Percentiles rank a stretch among this genome's conserved stretches.
Conservation (phyloP, 2,113 vertebrate species). For the Oceanodroma tethys region DNA sequence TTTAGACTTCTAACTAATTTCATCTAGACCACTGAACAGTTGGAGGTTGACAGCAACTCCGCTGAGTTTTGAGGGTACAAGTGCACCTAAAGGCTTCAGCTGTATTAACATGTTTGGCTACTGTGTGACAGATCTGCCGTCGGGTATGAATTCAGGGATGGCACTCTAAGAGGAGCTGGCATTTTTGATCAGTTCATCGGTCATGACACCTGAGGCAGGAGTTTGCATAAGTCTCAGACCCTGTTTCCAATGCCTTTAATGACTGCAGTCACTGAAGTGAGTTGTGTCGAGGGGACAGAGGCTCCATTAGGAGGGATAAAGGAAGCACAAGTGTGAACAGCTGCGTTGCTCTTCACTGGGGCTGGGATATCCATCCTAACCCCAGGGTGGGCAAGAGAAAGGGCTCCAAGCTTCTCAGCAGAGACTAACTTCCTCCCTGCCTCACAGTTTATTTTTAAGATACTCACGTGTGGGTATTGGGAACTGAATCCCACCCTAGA, state of each 20-base stretch:
- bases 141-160: constrained; percentile 47
- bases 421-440: not conserved
- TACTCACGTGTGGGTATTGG: not conserved
- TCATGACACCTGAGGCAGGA: constrained; percentile 65
- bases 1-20: constrained; percentile 40
- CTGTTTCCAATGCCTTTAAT: constrained; percentile 39
- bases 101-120: constrained; percentile 58
- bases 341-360: not conserved
- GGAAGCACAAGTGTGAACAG: constrained; percentile 49
- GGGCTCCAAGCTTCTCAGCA: not conserved
- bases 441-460: not conserved
- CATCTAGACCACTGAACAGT: constrained; percentile 50
- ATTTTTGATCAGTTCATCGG: constrained; percentile 60
- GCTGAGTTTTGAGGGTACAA: constrained; percentile 49
- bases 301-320: not conserved
- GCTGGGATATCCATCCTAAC: not conserved
- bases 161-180: constrained; percentile 63
- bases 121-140: constrained; percentile 55
- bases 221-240: constrained; percentile 48
- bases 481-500: not conserved
- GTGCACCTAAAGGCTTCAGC: constrained; percentile 60
- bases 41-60: constrained; percentile 55
- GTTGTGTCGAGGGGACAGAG: constrained; percentile 7
- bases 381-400: not conserved
- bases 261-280: constrained; percentile 46